Evolutionary conservation across 2,797 vertebrate genomes (phyloP).

Genomic region (Naso thynnoides): DNA sequence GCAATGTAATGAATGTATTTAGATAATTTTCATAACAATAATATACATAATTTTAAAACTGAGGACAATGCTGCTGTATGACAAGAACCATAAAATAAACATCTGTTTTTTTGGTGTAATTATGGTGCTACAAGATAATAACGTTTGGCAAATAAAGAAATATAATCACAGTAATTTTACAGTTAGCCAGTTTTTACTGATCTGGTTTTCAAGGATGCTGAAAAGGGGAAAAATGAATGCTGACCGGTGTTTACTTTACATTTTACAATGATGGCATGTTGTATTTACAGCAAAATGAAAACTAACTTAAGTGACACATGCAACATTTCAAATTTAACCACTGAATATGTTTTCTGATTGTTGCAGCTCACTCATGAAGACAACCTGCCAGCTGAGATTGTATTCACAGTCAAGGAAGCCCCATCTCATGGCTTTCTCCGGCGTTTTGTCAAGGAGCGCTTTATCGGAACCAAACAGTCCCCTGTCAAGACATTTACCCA

Average conservation of each 20-base stretch:
- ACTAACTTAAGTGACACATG: conserved; percentile 33
- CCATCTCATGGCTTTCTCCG: conserved; percentile 87
- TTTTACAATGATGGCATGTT: conserved; percentile 43
- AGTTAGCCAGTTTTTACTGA: not conserved
- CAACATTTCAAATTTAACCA: conserved; percentile 57
- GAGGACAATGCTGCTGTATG: not conserved
- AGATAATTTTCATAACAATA: not conserved
- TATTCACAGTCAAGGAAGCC: conserved; percentile 84
- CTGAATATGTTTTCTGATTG: conserved; percentile 55
- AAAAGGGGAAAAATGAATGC: conserved; percentile 4
- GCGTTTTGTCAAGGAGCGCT: conserved; percentile 81
- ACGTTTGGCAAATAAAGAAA: not conserved
- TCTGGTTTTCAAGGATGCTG: conserved; percentile 14
- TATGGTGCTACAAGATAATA: not conserved
- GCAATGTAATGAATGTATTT: too few relatives aligned
- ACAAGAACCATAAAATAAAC: not conserved
- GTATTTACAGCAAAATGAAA: conserved; percentile 35
- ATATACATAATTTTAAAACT: not conserved
- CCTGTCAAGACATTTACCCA: conserved; percentile 88
- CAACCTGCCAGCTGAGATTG: conserved; percentile 88
- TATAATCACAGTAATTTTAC: not conserved
- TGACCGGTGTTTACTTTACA: conserved; percentile 34
- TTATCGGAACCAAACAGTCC: conserved; percentile 76
- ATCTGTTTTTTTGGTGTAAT: not conserved
- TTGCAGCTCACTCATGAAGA: conserved; percentile 90